Percentiles rank a stretch among this genome's conserved stretches.
Conservation (phyloP, 2,797 vertebrate species). For the Rhynchotus rufescens region DNA sequence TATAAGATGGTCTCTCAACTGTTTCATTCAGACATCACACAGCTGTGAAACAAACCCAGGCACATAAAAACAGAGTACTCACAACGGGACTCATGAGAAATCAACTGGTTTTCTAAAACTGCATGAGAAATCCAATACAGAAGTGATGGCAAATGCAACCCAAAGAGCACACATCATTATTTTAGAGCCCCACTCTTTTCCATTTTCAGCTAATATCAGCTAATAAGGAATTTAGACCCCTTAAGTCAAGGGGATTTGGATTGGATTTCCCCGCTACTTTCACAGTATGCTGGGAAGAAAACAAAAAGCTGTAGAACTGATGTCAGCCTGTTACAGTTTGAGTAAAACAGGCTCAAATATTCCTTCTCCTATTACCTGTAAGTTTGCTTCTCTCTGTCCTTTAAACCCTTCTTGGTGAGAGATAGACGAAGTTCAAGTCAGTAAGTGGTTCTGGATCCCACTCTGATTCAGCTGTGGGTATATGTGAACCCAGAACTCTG, state of each 20-base stretch:
- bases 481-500: not conserved
- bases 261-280: not conserved
- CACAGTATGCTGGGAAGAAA: not conserved
- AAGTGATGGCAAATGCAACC: not conserved
- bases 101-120: not conserved
- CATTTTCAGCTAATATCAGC: not conserved
- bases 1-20: not conserved
- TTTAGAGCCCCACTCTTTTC: not conserved
- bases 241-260: not conserved
- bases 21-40: not conserved
- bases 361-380: not conserved
- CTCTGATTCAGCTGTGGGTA: not conserved
- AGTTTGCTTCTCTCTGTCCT: not conserved
- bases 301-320: not conserved
- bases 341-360: not conserved
- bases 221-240: not conserved
- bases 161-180: not conserved
- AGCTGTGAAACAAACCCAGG: not conserved
- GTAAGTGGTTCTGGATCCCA: not conserved
- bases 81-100: not conserved
- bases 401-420: not conserved
- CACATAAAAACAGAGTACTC: not conserved
- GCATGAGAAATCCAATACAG: not conserved
- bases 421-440: not conserved
- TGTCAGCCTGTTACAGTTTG: not conserved